These are phyloP conservation scores for Chrysemys picta DNA, from an alignment of 2,113 vertebrate species.

Conservation along the genomic window DNA sequence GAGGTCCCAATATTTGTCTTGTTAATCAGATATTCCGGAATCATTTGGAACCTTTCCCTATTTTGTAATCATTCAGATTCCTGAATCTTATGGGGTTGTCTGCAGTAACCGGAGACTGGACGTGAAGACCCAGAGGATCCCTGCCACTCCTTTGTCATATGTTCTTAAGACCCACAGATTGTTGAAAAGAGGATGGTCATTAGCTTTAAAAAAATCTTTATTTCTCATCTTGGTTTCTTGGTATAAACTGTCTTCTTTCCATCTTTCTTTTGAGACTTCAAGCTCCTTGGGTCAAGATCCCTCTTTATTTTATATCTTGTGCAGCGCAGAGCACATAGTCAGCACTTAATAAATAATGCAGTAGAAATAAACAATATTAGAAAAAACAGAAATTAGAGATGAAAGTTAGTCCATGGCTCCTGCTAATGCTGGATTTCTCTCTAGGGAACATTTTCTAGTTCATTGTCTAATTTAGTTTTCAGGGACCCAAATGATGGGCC, in stretches of 20 bases:
- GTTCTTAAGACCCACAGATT: not conserved
- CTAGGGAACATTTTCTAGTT: not conserved
- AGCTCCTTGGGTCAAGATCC: not conserved
- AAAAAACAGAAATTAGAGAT: not conserved
- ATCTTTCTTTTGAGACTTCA: not conserved
- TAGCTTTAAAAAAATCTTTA: not conserved
- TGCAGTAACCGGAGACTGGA: not conserved
- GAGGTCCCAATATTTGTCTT: not conserved
- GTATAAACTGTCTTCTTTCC: not conserved
- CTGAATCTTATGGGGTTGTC: not conserved
- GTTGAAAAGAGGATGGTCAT: not conserved
- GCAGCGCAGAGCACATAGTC: not conserved
- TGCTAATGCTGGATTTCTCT: not conserved
- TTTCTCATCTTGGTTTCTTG: not conserved
- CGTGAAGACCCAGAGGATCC: not conserved
- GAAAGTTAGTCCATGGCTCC: not conserved
- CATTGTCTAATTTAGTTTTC: not conserved
- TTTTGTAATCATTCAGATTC: not conserved
- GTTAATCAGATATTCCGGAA: not conserved
- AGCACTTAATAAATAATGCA: not conserved
- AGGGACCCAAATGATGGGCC: not conserved
- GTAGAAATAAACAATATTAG: accelerated
- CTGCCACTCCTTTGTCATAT: not conserved
- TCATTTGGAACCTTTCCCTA: accelerated
- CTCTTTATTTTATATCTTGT: not conserved